Evolutionary conservation across 1,140 invertebrate genomes (phyloP).

Genomic region (Zaprionus taronus): DNA sequence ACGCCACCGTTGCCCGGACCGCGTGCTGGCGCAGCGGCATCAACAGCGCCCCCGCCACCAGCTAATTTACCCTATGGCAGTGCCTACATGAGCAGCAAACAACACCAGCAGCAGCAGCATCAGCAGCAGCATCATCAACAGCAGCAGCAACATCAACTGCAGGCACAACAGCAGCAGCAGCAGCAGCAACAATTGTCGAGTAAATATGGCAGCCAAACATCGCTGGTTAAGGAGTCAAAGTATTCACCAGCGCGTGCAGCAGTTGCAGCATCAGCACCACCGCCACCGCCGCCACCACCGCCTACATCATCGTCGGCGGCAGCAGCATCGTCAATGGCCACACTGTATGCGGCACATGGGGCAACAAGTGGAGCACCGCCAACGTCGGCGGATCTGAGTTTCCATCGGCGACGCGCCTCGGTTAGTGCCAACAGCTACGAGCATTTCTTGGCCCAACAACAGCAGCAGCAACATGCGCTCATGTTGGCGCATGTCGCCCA

Average conservation of each 20-base stretch:
- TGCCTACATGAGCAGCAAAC: conserved; percentile 41
- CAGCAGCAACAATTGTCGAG: conserved; percentile 20
- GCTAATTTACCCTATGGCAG: conserved; percentile 69
- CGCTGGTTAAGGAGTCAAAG: conserved; percentile 54
- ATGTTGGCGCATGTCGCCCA: conserved; percentile 72
- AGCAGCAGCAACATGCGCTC: conserved; percentile 73
- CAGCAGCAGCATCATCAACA: conserved; percentile 35
- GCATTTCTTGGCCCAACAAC: conserved; percentile 75
- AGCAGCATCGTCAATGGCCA: conserved; percentile 59
- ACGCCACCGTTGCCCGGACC: conserved; percentile 73
- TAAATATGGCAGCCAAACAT: conserved; percentile 51
- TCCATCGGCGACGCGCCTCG: conserved; percentile 68
- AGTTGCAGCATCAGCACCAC: conserved; percentile 46
- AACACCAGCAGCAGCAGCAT: conserved; percentile 34
- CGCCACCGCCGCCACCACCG: conserved; percentile 68
- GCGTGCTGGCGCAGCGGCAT: conserved; percentile 73
- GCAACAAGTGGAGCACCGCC: conserved; percentile 21
- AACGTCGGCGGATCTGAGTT: conserved; percentile 53
- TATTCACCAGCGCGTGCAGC: conserved; percentile 49
- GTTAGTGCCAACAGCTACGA: conserved; percentile 75
- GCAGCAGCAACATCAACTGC: conserved; percentile 19
- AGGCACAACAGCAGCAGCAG: conserved; percentile 35
- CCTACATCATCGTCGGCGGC: conserved; percentile 44
- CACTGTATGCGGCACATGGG: conserved; percentile 49
- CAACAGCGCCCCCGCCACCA: conserved; percentile 77